A percentile compares a stretch with the other conserved stretches of the same genome.
Conservation (phyloP, 2,888 invertebrate species). For the Lasioglossum figueresi region DNA sequence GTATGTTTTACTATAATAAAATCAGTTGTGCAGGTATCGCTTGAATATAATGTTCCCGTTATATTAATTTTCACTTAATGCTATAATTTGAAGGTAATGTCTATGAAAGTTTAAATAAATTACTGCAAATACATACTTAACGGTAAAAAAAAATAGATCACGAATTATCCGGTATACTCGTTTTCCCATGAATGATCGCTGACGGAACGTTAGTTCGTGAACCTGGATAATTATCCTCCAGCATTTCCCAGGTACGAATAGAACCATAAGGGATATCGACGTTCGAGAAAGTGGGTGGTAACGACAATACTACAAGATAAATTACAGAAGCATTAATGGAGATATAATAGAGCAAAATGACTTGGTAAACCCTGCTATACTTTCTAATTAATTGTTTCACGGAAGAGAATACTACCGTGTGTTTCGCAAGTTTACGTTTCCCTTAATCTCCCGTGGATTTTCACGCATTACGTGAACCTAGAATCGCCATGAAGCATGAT, state of each 20-base stretch:
- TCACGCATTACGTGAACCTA: neutral
- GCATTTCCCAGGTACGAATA: constrained; percentile 27
- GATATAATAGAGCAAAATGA: constrained; percentile 45
- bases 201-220: constrained; percentile 32
- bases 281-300: constrained; percentile 28
- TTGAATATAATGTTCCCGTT: neutral
- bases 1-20: neutral
- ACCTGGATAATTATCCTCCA: constrained; percentile 34
- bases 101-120: neutral
- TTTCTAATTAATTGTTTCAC: constrained; percentile 48
- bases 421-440: neutral
- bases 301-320: constrained; percentile 14
- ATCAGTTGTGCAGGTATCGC: neutral
- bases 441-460: neutral
- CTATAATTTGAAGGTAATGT: neutral
- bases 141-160: constrained; percentile 17
- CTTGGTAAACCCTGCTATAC: neutral
- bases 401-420: constrained; percentile 3
- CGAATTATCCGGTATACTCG: neutral
- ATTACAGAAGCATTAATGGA: constrained; percentile 42
- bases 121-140: neutral
- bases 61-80: constrained; percentile 5
- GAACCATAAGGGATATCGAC: constrained; percentile 6
- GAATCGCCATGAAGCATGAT: neutral
- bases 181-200: constrained; percentile 19